These are phyloP conservation scores for Leptinotarsa tumamoca DNA, from an alignment of 2,888 invertebrate species.

Conservation along the genomic window DNA sequence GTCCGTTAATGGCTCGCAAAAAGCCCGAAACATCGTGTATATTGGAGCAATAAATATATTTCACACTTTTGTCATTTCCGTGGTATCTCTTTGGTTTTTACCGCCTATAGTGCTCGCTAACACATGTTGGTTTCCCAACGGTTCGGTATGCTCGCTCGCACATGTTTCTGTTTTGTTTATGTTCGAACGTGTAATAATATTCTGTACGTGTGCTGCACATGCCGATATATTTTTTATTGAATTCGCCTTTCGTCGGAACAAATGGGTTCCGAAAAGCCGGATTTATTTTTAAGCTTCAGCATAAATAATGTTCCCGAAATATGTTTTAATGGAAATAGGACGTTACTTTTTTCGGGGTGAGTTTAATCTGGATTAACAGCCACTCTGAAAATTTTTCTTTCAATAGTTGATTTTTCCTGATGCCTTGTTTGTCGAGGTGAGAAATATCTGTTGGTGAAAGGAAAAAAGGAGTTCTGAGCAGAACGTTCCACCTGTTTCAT, in stretches of 20 bases:
- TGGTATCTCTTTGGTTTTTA: constrained; percentile 43
- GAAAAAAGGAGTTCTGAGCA: no score
- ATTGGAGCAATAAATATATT: constrained; percentile 41
- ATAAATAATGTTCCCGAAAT: constrained; percentile 2
- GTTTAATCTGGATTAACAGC: not conserved
- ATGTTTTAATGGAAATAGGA: constrained; percentile 10
- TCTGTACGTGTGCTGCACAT: constrained; percentile 48
- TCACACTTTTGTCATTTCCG: constrained; percentile 46
- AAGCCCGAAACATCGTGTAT: constrained; percentile 28
- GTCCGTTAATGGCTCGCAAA: constrained; percentile 17
- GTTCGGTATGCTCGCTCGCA: constrained; percentile 39
- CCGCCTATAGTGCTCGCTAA: constrained; percentile 43
- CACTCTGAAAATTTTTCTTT: not conserved
- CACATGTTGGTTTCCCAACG: constrained; percentile 48
- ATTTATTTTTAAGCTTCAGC: constrained; percentile 23
- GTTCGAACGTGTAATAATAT: constrained; percentile 51
- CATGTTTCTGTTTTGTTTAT: constrained; percentile 53
- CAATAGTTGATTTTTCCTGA: not conserved
- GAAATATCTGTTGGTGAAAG: no score
- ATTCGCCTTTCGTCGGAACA: constrained; percentile 30
- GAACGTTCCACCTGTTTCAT: no score
- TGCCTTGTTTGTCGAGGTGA: no score
- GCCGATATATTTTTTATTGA: constrained; percentile 43
- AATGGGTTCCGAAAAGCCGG: constrained; percentile 35
- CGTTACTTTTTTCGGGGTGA: not conserved